Conservation (phyloP, 2,888 invertebrate genomes). For the Suillia variegata region DNA sequence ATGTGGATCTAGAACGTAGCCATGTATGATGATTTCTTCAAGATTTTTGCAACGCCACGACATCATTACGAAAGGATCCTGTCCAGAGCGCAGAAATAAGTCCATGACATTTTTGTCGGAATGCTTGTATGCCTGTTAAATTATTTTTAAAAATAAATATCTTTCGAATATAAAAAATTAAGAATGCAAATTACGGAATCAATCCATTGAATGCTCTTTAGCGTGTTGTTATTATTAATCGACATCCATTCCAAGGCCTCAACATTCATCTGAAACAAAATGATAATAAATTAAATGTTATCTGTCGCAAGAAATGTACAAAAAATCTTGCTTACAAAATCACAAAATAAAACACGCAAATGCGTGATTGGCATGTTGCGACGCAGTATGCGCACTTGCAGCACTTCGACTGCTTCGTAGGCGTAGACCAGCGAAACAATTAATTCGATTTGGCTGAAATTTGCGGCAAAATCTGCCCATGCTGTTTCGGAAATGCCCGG, state of each 20-base stretch:
- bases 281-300: neutral
- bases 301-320: neutral
- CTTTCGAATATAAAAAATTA: too few species aligned
- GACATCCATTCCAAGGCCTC: constrained; percentile 59
- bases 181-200: constrained; percentile 47
- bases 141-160: too few species aligned
- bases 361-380: constrained; percentile 75
- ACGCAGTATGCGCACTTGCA: constrained; percentile 69
- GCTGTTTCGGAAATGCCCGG: constrained; percentile 68
- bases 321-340: constrained; percentile 64
- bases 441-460: constrained; percentile 54
- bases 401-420: constrained; percentile 68
- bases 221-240: constrained; percentile 51
- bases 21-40: constrained; percentile 65
- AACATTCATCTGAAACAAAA: constrained; percentile 50
- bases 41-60: constrained; percentile 67
- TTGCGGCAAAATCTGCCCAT: constrained; percentile 66
- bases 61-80: constrained; percentile 67
- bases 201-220: constrained; percentile 60
- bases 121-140: constrained; percentile 47
- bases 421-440: constrained; percentile 67
- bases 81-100: constrained; percentile 47
- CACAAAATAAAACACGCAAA: constrained; percentile 76
- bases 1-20: constrained; percentile 59
- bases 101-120: constrained; percentile 52